Base-by-base conservation (phyloP, 2,113 vertebrate species). In the Budorcas taxicolor region DNA sequence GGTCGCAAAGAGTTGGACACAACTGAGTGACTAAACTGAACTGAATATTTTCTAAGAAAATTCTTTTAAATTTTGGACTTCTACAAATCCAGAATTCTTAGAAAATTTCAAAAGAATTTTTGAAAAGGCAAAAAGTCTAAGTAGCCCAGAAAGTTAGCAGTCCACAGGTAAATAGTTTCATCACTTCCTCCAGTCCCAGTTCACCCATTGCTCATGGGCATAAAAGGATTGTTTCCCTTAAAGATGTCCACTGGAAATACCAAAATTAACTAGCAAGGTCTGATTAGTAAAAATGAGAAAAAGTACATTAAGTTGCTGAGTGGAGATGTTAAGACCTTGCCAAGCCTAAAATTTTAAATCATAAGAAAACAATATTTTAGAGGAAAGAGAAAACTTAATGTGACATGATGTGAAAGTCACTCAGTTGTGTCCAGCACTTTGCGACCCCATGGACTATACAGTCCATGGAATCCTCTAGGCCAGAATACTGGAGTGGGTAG, bases 1-100 rank as follows among this genome's bases (percentile, higher is more conserved):
- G 10, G n/a, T 36, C 0, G 0, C 67, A 23, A 23, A 23, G n/a
- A 71, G 5, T 2, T 12, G n/a, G 9, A 40, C n/a, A 40, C 2
- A 5, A 71, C 64, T 23, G 19, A 71, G n/a, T 40, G 67, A 71
- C n/a, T 71, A 19, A 71, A 23, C 64, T 23, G n/a, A 71, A 71
- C 19, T 40, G 19, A 71, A 71, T n/a, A 71, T 71, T 36, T 71
- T 23, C 19, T 71, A 36, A 36, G 17, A 71, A 36, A 11, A 71
- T 71, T 36, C 4, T 21, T 36, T 36, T 36, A 71, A 71, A 21
- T 71, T 71, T 71, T 36, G 36, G n/a, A 71, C 36, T 36, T 5
- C 6, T 36, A 36, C 9, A 71, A 71, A 71, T 31, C 15, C 19
- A 45, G 55, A 53, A 60, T 62, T 90, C 4, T 53, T 85, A 90